These are phyloP conservation scores for Harpegnathos saltator DNA, from an alignment of 1,140 invertebrate species.

Conservation along the genomic window DNA sequence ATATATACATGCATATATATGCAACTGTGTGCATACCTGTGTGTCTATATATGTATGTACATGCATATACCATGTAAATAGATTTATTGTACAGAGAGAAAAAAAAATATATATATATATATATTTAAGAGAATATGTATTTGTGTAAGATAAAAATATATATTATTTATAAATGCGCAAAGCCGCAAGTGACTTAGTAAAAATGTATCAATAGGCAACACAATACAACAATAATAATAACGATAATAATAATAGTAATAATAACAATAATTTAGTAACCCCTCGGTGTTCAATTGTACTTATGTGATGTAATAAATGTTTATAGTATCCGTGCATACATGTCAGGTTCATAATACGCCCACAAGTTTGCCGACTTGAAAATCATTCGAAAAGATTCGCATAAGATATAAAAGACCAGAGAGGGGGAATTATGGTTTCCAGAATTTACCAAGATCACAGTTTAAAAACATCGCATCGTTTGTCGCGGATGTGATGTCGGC, in stretches of 20 bases:
- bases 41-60: too few relatives aligned
- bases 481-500: too few relatives aligned
- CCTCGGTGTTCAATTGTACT: slow-evolving; percentile 85
- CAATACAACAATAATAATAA: slow-evolving; percentile 58
- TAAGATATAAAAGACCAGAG: too few relatives aligned
- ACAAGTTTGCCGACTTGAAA: not conserved
- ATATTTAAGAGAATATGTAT: slow-evolving; percentile 77
- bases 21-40: slow-evolving; percentile 18
- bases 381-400: not conserved
- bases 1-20: slow-evolving; percentile 14
- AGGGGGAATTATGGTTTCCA: too few relatives aligned
- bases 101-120: slow-evolving; percentile 61
- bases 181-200: slow-evolving; percentile 65
- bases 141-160: slow-evolving; percentile 72
- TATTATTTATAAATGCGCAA: slow-evolving; percentile 77
- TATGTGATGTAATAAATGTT: slow-evolving; percentile 85
- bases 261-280: slow-evolving; percentile 82
- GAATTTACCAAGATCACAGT: too few relatives aligned
- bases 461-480: too few relatives aligned
- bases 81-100: slow-evolving; percentile 80
- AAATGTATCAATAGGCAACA: slow-evolving; percentile 67
- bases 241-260: slow-evolving; percentile 74
- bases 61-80: slow-evolving; percentile 72
- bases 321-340: slow-evolving; percentile 77
- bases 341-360: not conserved